Percentiles rank a stretch among this genome's conserved stretches.
Evolutionary conservation across 2,113 vertebrate species (phyloP).

Genomic region (Neolamprologus modestus): DNA sequence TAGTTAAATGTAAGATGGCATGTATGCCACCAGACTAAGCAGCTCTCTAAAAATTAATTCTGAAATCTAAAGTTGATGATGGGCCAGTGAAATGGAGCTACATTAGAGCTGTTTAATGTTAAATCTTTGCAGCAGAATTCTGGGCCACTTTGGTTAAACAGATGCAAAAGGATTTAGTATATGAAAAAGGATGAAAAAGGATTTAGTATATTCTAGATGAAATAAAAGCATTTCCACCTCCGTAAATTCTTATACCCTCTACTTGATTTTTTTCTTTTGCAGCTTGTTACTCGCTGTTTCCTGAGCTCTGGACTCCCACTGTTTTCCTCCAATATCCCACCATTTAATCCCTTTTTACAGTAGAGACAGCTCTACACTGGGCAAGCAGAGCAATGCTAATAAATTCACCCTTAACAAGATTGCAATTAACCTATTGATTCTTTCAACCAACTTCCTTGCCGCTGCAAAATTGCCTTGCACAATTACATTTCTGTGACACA

Average conservation of each 20-base stretch:
- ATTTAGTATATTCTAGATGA: not conserved
- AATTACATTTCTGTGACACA: slow-evolving; percentile 3
- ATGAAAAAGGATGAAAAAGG: not conserved
- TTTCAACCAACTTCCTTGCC: not conserved
- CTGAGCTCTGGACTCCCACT: not conserved
- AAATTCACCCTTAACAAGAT: slow-evolving; percentile 46
- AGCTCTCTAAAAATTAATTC: not conserved
- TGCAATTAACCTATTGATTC: slow-evolving; percentile 50
- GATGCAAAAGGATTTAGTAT: not conserved
- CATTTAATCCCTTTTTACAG: not conserved
- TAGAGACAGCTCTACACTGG: not conserved
- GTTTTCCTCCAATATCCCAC: not conserved
- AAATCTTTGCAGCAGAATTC: not conserved
- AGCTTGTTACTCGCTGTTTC: not conserved
- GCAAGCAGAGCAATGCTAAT: not conserved
- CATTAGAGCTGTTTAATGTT: not conserved
- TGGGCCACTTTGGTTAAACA: not conserved
- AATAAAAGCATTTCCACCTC: not conserved
- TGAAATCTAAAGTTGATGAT: not conserved
- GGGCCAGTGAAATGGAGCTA: not conserved
- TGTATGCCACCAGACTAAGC: not conserved
- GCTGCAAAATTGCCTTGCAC: not conserved
- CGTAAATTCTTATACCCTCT: not conserved
- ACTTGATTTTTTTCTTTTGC: not conserved
- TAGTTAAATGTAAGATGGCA: not conserved